Evolutionary conservation across 2,888 invertebrate genomes (phyloP), one percentile per base, ranked within the genome.

Genomic region (Chloroclystis v-ata): DNA sequence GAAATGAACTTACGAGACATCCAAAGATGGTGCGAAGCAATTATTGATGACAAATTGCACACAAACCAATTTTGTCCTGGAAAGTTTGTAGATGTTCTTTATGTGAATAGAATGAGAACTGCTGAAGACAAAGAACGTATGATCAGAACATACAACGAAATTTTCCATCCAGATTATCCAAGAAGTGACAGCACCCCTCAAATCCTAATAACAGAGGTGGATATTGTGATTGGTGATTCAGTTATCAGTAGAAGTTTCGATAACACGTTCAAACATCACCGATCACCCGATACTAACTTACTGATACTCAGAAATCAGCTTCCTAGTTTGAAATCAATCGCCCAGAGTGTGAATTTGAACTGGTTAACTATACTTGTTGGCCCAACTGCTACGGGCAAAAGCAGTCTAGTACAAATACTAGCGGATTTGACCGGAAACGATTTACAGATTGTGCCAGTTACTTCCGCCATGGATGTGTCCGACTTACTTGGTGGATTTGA

Each of bases 401-500:
- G 93, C 46, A 91, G 92, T 62, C 75, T 94, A 4, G 92, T 97
- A 14, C 92, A 93, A 71, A 89, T 93, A 37, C 77, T 97, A 48
- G 93, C 97, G 0, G 90, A 91, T 62, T 75, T 98, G 42, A 90
- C 91, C 0, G 95, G 95, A 1, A 91, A 91, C 59, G 89, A 91
- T 48, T 85, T 98, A 33, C 90, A 91, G 60, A 91, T 94, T 0
- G 83, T 98, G 48, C 91, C 94, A 8, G 93, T 98, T 41, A 97
- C 96, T 63, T 94, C 96, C 24, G 94, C 96, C 26, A 97, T 97
- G 93, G 98, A 98, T 69, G 96, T 97, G 0, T 95, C 95, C 0
- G 98, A 98, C 73, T 91, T 98, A 41, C 89, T 98, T 1, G 99
- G 99, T 40, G 97, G 98, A 54, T 99, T 98, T 81, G 99, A 99